Conservation (phyloP, 2,113 vertebrate species). For the Serilophus lunatus region DNA sequence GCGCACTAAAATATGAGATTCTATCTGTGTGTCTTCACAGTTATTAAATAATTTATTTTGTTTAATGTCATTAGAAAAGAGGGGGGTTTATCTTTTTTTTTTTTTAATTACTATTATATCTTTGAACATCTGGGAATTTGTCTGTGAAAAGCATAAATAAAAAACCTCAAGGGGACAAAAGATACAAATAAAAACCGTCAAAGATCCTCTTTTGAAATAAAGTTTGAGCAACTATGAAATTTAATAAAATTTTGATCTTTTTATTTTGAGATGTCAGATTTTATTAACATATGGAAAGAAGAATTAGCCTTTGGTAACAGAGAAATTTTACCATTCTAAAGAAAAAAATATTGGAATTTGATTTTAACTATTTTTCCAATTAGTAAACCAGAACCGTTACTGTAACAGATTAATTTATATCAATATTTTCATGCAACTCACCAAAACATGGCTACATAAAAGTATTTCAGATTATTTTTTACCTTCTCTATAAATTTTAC, state of each 20-base stretch:
- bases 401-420: neutral
- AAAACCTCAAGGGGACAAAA: neutral
- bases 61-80: neutral
- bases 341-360: neutral
- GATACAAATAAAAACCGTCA: neutral
- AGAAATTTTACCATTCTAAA: neutral
- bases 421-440: neutral
- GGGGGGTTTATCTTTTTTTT: too few relatives aligned
- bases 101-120: neutral
- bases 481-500: neutral
- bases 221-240: neutral
- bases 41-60: neutral
- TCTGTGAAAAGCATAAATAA: neutral
- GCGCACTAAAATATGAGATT: neutral
- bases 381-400: neutral
- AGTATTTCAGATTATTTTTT: neutral
- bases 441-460: too few relatives aligned
- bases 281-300: neutral
- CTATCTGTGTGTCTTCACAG: neutral
- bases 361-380: neutral
- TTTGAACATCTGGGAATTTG: neutral
- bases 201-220: too few relatives aligned
- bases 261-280: neutral
- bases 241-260: neutral
- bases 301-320: neutral